Evolutionary conservation across 2,888 invertebrate genomes (phyloP).

Genomic region (Aradus depressus): DNA sequence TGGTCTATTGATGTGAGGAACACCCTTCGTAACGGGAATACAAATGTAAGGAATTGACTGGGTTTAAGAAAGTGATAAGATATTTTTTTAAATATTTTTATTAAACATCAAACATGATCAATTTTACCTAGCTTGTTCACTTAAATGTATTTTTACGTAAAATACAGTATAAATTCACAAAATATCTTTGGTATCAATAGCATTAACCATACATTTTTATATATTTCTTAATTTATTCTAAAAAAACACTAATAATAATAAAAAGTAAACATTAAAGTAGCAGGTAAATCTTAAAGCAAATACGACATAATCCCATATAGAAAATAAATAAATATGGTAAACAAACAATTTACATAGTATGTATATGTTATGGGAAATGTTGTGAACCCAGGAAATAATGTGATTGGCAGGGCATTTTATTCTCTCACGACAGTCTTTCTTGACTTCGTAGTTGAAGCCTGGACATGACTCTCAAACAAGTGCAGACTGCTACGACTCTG

Average conservation of each 20-base stretch:
- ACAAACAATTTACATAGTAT: conserved; percentile 17
- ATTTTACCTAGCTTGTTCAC: too few relatives aligned
- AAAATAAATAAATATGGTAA: conserved; percentile 20
- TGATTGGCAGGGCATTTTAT: too few relatives aligned
- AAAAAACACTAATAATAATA: conserved; percentile 13
- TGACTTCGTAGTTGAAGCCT: too few relatives aligned
- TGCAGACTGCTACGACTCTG: too few relatives aligned
- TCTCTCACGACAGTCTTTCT: too few relatives aligned
- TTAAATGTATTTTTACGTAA: conserved; percentile 12
- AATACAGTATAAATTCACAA: conserved; percentile 20
- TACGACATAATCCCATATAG: conserved; percentile 1
- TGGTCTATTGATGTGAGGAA: too few relatives aligned
- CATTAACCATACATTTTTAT: conserved; percentile 20
- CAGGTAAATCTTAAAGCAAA: conserved; percentile 1
- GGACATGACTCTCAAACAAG: too few relatives aligned
- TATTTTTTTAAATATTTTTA: too few relatives aligned
- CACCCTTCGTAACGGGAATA: too few relatives aligned
- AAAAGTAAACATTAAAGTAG: conserved; percentile 16
- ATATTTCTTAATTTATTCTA: conserved; percentile 7
- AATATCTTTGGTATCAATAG: conserved; percentile 26
- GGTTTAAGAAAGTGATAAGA: too few relatives aligned
- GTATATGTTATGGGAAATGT: conserved; percentile 9
- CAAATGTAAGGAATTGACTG: too few relatives aligned
- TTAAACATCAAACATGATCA: conserved; percentile 15
- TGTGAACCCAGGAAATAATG: conserved; percentile 9